Evolutionary conservation across 2,797 vertebrate species (phyloP), one percentile per base, ranked within the genome.

Genomic region (Botia almorhae): DNA sequence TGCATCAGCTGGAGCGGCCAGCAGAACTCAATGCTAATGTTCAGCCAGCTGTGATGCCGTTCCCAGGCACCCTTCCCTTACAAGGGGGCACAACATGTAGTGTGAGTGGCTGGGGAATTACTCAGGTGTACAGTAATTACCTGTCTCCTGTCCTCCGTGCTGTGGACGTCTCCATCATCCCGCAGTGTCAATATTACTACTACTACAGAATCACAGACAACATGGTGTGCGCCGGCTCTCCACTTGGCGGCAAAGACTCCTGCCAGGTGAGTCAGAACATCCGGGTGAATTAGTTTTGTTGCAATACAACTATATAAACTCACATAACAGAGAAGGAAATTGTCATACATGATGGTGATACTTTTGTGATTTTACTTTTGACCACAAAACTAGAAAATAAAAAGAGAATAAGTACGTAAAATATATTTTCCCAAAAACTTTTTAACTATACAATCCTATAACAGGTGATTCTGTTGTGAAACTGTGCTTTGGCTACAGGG

Each of bases 91-190:
- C 87, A 17, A 19, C 3, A 0, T 95, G 94, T 82, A 89, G 80
- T 0, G 94, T 95, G 71, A 94, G 93, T 0, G 94, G 94, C 73
- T 95, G 94, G 94, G 94, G 94, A 0, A 89, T 95, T 77, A 94
- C 92, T 0, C 85, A 82, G 53, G 60, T 91, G 69, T 86, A 86
- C 83, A 86, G 90, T 83, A 86, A 89, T 69, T 84, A 23, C 3
- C 88, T 94, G 77, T 94, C 94, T 0, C 65, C 90, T 0, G 88
- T 87, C 0, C 91, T 95, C 61, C 90, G 87, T 43, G 84, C 91
- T 2, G 94, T 95, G 74, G 81, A 91, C 0, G 93, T 95, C 68
- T 60, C 91, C 36, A 77, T 92, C 78, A 92, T 94, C 39, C 14
- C 85, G 12, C 81, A 84, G 60, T 95, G 94, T 85, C 87, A 89